Evolutionary conservation across 1,140 invertebrate species (phyloP), one percentile per base, ranked within the genome.

Genomic region (Drosophila kikkawai): DNA sequence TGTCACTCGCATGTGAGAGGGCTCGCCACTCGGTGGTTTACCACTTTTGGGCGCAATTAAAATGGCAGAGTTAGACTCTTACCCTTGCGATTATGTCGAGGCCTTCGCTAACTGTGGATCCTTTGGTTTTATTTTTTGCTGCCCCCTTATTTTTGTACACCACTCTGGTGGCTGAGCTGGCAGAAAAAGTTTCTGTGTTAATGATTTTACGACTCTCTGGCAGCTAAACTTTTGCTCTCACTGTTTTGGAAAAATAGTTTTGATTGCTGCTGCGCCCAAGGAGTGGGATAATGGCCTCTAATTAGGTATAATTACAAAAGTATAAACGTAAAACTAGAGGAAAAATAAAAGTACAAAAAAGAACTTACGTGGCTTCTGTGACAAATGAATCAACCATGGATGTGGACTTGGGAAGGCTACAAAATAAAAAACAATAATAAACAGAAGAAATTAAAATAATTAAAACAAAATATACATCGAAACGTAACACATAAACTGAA

Each of bases 311-410:
- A 65, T 48, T 63, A 19, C n/a, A n/a, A 56, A 69, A 51, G 42
- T 26, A 64, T 15, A 58, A 70, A 45, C 37, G 51, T 34, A 60
- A 68, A 13, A 50, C 50, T n/a, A 39, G 45, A 32, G 29, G 4
- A 17, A 29, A 73, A 56, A 34, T 15, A 42, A 26, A 74, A 36
- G 19, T 32, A 41, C 26, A 47, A 59, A 36, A 6, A 44, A 0
- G 8, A 61, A 92, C 91, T 92, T 91, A 92, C 91, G 91, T 86
- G 73, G 91, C 91, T 81, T 92, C 91, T 64, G 45, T 83, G 45
- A 92, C 77, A 45, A 92, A 63, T 47, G 91, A 92, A 75, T 92
- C 87, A 81, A 92, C 91, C 56, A 92, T 45, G 45, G 79, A 90
- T 50, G 45, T 19, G 37, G 86, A 79, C 55, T 81, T 84, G 59